Conservation (phyloP, 1,140 invertebrate species). For the Papilio dardanus region DNA sequence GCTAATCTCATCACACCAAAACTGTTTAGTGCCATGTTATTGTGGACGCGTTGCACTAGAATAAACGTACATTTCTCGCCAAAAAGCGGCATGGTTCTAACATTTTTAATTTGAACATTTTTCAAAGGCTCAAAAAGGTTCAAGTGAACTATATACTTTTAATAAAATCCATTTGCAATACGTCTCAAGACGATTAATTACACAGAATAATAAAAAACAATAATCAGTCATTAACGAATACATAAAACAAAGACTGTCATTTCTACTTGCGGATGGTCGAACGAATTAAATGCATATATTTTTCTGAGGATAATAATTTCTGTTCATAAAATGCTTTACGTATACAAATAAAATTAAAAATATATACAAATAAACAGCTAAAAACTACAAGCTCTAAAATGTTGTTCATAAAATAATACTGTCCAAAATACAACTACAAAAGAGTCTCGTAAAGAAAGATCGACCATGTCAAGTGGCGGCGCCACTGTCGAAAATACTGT, state of each 20-base stretch:
- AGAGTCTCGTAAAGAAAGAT: neutral
- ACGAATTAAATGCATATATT: neutral
- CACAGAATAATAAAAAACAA: neutral
- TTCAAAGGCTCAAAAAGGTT: constrained; percentile 1
- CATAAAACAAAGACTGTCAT: neutral
- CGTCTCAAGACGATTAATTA: neutral
- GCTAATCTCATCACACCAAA: no score
- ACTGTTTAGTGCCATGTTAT: neutral
- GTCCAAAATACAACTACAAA: constrained; percentile 29
- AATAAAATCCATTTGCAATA: neutral
- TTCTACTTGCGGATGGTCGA: neutral
- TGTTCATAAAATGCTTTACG: neutral
- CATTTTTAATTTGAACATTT: neutral
- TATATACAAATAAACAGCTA: constrained; percentile 2
- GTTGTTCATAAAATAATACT: constrained; percentile 37
- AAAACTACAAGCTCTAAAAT: constrained; percentile 12
- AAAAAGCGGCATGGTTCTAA: neutral
- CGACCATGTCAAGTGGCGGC: neutral
- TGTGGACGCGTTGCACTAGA: neutral
- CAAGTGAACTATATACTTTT: neutral
- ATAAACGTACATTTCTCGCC: no score
- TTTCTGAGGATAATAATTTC: neutral
- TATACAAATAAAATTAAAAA: neutral
- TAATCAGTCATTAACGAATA: neutral
- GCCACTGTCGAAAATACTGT: neutral